Base-by-base conservation (phyloP, 1,140 invertebrate genomes). In the Ganaspis sp. region DNA sequence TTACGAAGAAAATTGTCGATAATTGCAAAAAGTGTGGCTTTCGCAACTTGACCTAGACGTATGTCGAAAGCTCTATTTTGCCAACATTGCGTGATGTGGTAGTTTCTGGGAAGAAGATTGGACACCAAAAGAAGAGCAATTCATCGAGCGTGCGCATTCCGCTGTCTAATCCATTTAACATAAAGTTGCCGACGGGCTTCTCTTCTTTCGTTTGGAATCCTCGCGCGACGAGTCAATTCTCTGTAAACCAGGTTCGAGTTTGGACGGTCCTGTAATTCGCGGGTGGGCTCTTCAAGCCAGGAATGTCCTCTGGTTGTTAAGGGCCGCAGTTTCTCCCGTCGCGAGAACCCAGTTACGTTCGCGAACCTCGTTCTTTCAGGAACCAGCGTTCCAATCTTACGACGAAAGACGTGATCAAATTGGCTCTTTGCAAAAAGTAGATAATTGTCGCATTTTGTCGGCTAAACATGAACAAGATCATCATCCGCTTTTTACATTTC, bases 131-230 rank as follows among this genome's bases (percentile, higher is more conserved):
- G 58, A 64, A 38, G 75, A 80, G 84, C 86, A 87, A 88, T 87
- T 84, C 86, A 87, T 87, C 87, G 83, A 85, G 81, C 72, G 72
- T 74, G 79, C 80, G 83, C 87, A 91, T 91, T 89, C 89, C 85
- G 79, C 85, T 91, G 89, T 91, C 90, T 91, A 90, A 91, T 91
- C 86, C 88, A 86, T 89, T 91, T 91, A 90, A 87, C 83, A 83
- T 88, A 86, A 86, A 86, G 77, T 80, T 81, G 71, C 77, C 53
- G 72, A 71, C 75, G 64, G 75, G 19, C 29, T 53, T 74, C 71
- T 72, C 71, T 77, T 83, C 79, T 85, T 80, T 84, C 72, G 45
- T 75, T 42, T 77, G 64, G 79, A 80, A 77, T 84, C 78, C 76
- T 77, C 81, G 76, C 75, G 79, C 81, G 82, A 84, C 84, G 84